Evolutionary conservation across 2,113 vertebrate species (phyloP).

Genomic region (Colossoma macropomum): DNA sequence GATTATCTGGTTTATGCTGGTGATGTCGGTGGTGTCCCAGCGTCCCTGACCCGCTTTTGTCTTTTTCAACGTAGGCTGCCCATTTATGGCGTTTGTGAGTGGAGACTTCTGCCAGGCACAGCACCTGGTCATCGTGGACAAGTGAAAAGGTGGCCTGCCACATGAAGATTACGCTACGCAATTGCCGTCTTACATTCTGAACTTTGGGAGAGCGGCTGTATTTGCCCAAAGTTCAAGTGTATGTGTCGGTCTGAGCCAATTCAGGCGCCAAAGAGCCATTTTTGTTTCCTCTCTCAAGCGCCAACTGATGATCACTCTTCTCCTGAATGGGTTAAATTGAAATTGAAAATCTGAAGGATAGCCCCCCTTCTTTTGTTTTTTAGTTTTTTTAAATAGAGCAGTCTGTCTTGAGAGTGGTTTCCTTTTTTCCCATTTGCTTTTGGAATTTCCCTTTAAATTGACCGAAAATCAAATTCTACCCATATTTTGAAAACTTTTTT

Average conservation of each 20-base stretch:
- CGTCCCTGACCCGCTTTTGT: neutral
- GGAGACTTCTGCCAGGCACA: constrained; percentile 99
- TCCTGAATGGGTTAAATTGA: constrained; percentile 69
- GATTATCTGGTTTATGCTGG: constrained; percentile 17
- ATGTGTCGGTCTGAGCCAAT: constrained; percentile 52
- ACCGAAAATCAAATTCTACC: constrained; percentile 16
- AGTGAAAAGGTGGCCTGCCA: constrained; percentile 84
- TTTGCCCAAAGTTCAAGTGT: constrained; percentile 57
- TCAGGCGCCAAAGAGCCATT: constrained; percentile 41
- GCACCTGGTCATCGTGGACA: constrained; percentile 94
- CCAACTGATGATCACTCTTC: constrained; percentile 43
- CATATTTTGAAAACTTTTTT: constrained; percentile 9
- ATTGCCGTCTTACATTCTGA: constrained; percentile 65
- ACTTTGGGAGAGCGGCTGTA: constrained; percentile 61
- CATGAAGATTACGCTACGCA: constrained; percentile 63
- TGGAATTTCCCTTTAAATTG: constrained; percentile 23
- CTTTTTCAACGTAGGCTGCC: constrained; percentile 81
- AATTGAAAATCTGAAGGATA: constrained; percentile 66
- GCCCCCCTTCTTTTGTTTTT: constrained; percentile 44
- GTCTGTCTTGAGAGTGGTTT: neutral
- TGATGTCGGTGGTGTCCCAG: constrained; percentile 13
- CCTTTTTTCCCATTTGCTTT: neutral
- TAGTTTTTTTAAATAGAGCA: constrained; percentile 37
- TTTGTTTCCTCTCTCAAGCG: constrained; percentile 43
- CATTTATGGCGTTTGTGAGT: constrained; percentile 99